Evolutionary conservation across 2,888 invertebrate species (phyloP), one percentile per base, ranked within the genome.

Genomic region (Podabrus alpinus): DNA sequence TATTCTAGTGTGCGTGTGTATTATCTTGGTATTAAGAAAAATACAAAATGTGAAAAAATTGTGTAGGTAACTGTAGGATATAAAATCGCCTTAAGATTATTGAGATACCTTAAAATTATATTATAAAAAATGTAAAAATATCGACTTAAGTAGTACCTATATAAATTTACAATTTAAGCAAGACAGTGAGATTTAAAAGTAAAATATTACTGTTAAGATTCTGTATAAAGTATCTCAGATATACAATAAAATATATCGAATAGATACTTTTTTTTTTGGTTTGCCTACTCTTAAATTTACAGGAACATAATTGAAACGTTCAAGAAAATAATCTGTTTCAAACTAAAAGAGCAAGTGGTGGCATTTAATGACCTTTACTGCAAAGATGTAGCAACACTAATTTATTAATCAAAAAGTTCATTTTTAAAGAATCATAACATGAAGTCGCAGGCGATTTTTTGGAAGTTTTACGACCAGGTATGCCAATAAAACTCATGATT

Each of bases 141-240:
- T 72, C 72, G 74, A 76, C 68, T 74, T 75, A 78, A 77, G 74
- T 74, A 75, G 72, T 45, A 45, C 45, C n/a, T 69, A 68, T 64
- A 25, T 72, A 69, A 64, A 29, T 69, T 59, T 59, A 66, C 45
- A 45, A 71, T 71, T 69, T 77, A 77, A 79, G 76, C 78, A 83
- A 81, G 79, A 80, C 80, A 85, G 85, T 85, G 84, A 85, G 84
- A 85, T 79, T 80, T 82, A 82, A 81, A 82, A 82, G 82, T 82
- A 81, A 81, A 77, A 78, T 78, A 81, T 45, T 45, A 79, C 68
- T 78, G 80, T 79, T 82, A 83, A 83, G 82, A 81, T 81, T 83
- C 82, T 85, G 84, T 85, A 83, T 84, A 84, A 84, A 83, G 76
- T 82, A 84, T 84, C 83, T 83, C 82, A 82, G 80, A 83, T 83